A percentile compares a stretch with the other conserved stretches of the same genome.
phyloP scores from a whole-genome alignment of 2,797 vertebrate species.

The Fistularia commersonii region DNA sequence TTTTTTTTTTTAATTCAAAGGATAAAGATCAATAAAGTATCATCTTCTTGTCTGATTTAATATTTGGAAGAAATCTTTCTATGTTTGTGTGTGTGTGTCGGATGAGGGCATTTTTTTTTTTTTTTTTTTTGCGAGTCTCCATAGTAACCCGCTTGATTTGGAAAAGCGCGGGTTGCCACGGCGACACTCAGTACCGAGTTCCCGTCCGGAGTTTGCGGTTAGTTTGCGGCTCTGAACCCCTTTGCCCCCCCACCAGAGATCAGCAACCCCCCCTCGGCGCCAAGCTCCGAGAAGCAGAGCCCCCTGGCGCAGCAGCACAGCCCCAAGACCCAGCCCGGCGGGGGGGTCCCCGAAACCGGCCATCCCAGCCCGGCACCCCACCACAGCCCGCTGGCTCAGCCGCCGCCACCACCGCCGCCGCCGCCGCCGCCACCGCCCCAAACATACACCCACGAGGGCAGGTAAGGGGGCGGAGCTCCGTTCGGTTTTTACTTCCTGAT shows the following conservation, averaged over 20 bases:
- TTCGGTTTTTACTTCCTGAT: constrained; percentile 1
- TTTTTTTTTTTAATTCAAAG: too few relatives aligned
- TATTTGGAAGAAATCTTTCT: background rate
- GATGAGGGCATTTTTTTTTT: too few relatives aligned
- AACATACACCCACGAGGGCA: constrained; percentile 89
- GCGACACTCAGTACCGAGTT: too few relatives aligned
- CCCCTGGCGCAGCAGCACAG: constrained; percentile 91
- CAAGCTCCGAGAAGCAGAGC: constrained; percentile 94
- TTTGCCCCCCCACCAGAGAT: constrained; percentile 74
- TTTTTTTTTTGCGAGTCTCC: too few relatives aligned
- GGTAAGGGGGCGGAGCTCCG: constrained; percentile 68
- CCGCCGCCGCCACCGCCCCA: constrained; percentile 80
- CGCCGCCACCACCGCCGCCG: too few relatives aligned
- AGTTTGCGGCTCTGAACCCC: background rate
- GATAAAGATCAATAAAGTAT: background rate
- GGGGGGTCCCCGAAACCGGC: constrained; percentile 62
- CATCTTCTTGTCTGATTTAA: background rate
- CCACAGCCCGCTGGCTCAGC: constrained; percentile 81
- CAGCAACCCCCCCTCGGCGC: constrained; percentile 88
- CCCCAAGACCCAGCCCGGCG: constrained; percentile 79
- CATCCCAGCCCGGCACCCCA: constrained; percentile 77
- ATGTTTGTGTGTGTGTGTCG: background rate
- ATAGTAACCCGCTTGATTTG: too few relatives aligned
- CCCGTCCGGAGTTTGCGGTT: too few relatives aligned
- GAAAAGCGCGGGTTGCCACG: too few relatives aligned